phyloP scores from a whole-genome alignment of 2,113 vertebrate genomes.

The Lampris megalopsis region DNA sequence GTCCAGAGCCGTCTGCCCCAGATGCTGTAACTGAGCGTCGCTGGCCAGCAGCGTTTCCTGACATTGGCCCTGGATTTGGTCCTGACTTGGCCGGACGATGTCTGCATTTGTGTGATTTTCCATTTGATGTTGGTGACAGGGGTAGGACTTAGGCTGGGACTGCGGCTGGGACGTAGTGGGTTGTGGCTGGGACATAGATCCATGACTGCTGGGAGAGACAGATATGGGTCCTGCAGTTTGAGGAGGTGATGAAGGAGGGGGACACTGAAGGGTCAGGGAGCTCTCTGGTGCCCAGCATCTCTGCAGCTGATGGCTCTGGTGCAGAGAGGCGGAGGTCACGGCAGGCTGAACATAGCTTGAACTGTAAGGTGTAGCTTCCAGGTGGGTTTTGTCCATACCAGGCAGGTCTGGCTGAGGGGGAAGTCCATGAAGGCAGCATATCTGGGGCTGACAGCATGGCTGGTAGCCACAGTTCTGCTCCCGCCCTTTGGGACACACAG shows the following conservation, averaged over 20 bases:
- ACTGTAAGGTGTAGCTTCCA: constrained; percentile 74
- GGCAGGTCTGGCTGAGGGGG: constrained; percentile 77
- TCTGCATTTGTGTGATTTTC: constrained; percentile 70
- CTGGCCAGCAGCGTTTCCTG: constrained; percentile 45
- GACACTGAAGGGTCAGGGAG: constrained; percentile 54
- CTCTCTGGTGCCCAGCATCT: constrained; percentile 68
- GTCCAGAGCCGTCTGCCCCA: constrained; percentile 52
- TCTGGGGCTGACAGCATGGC: constrained; percentile 78
- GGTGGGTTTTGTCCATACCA: constrained; percentile 73
- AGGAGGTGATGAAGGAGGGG: constrained; percentile 53
- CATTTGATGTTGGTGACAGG: constrained; percentile 55
- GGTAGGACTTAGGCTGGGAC: constrained; percentile 80
- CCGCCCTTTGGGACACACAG: constrained; percentile 81
- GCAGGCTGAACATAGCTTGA: constrained; percentile 62
- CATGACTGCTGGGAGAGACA: constrained; percentile 54
- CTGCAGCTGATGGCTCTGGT: constrained; percentile 69
- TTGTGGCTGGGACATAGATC: constrained; percentile 70
- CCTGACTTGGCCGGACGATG: constrained; percentile 14
- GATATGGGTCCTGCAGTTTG: constrained; percentile 17
- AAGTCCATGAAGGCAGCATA: constrained; percentile 88
- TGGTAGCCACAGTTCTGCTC: constrained; percentile 84
- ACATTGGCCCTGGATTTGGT: constrained; percentile 3
- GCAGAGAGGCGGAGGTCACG: constrained; percentile 60
- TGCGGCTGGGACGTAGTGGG: constrained; percentile 81
- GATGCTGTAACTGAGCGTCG: constrained; percentile 69